Percentiles rank a stretch among this genome's conserved stretches.
These are phyloP conservation scores for Tolypeutes matacus DNA, from an alignment of 2,797 vertebrate species.

Conservation along the genomic window DNA sequence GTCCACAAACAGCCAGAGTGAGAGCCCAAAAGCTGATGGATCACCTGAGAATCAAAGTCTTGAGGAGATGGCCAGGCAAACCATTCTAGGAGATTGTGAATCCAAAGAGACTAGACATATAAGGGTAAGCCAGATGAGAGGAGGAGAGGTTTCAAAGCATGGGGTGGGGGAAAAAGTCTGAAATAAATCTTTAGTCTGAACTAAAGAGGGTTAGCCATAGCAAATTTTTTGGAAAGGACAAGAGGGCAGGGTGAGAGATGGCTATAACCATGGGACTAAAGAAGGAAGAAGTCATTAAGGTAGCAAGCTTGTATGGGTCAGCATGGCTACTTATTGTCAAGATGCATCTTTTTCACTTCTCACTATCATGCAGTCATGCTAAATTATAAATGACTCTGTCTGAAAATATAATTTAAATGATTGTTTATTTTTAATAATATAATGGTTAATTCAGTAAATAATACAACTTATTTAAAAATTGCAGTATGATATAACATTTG, in stretches of 20 bases:
- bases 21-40: background rate
- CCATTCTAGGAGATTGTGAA: background rate
- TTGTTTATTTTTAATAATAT: background rate
- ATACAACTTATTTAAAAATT: background rate
- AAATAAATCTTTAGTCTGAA: background rate
- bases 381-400: background rate
- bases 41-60: background rate
- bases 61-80: background rate
- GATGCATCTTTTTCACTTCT: background rate
- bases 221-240: background rate
- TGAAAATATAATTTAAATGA: background rate
- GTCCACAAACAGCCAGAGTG: background rate
- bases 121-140: background rate
- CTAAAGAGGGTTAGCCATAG: background rate
- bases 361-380: background rate
- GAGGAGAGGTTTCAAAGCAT: background rate
- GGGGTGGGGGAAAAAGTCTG: background rate
- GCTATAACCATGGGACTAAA: background rate
- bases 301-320: fast-evolving
- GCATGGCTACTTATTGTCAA: background rate
- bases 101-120: background rate
- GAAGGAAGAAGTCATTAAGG: background rate
- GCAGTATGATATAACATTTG: background rate
- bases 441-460: background rate
- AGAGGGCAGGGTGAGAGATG: background rate